Evolutionary conservation across 2,113 vertebrate genomes (phyloP).

Genomic region (Aplodontia rufa): DNA sequence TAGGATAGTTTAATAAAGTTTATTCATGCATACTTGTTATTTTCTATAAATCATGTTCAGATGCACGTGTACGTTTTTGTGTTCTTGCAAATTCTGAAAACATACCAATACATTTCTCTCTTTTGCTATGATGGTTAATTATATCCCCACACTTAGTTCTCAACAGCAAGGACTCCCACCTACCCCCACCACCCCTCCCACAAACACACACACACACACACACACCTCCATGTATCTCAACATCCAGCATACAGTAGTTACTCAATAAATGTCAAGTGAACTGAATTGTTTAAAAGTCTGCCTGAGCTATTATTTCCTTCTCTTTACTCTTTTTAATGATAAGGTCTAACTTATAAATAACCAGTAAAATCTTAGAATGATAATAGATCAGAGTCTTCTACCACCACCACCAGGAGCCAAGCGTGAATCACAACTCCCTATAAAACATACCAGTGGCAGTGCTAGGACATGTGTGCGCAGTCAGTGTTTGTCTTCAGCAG

Average conservation of each 20-base stretch:
- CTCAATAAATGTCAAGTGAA: background rate
- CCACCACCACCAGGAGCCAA: background rate
- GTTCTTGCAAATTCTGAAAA: background rate
- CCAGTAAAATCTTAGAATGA: background rate
- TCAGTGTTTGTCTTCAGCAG: background rate
- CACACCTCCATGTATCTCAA: background rate
- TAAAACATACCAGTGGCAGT: accelerated
- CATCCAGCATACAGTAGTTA: background rate
- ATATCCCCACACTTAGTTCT: too few relatives aligned
- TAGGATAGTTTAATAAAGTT: background rate
- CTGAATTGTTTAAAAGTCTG: background rate
- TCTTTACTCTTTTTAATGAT: background rate
- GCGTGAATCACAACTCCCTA: background rate
- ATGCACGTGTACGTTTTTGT: background rate
- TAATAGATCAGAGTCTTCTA: background rate
- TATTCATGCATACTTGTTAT: background rate
- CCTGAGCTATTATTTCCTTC: background rate
- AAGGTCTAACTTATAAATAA: background rate
- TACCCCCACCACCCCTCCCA: too few relatives aligned
- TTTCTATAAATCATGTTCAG: background rate
- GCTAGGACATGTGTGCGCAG: background rate
- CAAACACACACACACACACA: too few relatives aligned
- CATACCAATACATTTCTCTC: background rate
- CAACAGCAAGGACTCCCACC: too few relatives aligned
- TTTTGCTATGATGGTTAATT: background rate